Conservation (phyloP, 2,797 vertebrate species). For the Pantherophis alleghaniensis region DNA sequence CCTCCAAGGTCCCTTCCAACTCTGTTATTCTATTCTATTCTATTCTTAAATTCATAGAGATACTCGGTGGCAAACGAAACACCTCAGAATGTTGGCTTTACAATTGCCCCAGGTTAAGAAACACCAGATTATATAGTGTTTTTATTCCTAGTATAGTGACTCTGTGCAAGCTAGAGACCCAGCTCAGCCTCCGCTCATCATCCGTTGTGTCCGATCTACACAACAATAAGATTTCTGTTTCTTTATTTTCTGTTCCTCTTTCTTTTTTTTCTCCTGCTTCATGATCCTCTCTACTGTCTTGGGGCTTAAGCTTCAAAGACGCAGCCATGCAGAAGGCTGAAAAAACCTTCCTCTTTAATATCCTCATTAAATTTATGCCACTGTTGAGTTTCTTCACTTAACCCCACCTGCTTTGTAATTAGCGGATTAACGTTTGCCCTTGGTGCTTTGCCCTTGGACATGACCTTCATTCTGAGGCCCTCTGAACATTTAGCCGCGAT, state of each 20-base stretch:
- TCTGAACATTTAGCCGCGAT: slow-evolving; percentile 27
- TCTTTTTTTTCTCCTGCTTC: background rate
- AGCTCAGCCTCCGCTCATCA: too few relatives aligned
- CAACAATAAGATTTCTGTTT: background rate
- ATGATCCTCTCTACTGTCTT: background rate
- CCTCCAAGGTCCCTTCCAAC: too few relatives aligned
- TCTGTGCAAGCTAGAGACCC: too few relatives aligned
- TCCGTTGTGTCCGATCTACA: background rate
- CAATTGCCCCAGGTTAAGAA: background rate
- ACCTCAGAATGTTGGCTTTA: too few relatives aligned
- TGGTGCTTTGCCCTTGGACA: background rate
- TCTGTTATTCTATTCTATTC: too few relatives aligned
- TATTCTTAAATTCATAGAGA: too few relatives aligned
- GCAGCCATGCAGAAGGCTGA: background rate
- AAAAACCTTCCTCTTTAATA: background rate
- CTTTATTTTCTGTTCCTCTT: background rate
- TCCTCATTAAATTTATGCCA: background rate
- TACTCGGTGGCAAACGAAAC: too few relatives aligned
- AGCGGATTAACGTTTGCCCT: background rate
- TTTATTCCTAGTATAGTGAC: background rate
- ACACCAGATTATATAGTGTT: background rate
- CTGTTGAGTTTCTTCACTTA: background rate
- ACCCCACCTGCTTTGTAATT: background rate
- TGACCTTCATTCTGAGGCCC: background rate
- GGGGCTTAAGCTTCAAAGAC: background rate